phyloP scores from a whole-genome alignment of 2,797 vertebrate genomes.

The Leptatherina wallacei region DNA sequence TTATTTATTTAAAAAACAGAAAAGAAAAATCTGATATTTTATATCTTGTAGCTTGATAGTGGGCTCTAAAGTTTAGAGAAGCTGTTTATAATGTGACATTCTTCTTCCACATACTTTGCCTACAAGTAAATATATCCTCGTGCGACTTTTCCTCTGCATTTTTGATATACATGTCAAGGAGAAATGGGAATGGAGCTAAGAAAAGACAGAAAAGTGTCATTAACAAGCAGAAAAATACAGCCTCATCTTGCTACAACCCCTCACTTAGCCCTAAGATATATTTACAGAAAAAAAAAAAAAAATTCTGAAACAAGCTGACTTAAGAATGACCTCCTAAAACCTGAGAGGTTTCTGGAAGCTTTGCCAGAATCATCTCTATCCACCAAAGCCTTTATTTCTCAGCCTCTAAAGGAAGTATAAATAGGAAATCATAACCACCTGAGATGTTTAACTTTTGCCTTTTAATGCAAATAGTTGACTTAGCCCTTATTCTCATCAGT shows the following conservation, averaged over 20 bases:
- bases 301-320: background rate
- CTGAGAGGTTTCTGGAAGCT: background rate
- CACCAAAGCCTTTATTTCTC: slow-evolving; percentile 1
- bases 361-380: background rate
- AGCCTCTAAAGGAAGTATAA: background rate
- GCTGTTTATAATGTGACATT: slow-evolving; percentile 44
- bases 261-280: slow-evolving; percentile 4
- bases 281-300: background rate
- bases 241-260: slow-evolving; percentile 10
- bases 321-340: background rate
- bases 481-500: background rate
- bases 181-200: slow-evolving; percentile 8
- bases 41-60: slow-evolving; percentile 62
- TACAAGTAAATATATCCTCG: slow-evolving; percentile 42
- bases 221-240: slow-evolving; percentile 27
- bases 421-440: slow-evolving; percentile 4
- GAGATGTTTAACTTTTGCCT: slow-evolving; percentile 2
- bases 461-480: background rate
- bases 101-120: slow-evolving; percentile 57
- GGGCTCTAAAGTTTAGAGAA: slow-evolving; percentile 58
- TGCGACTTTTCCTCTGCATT: slow-evolving; percentile 22
- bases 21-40: slow-evolving; percentile 70
- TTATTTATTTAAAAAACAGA: slow-evolving; percentile 78
- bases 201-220: slow-evolving; percentile 27
- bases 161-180: slow-evolving; percentile 20